Percentiles rank a stretch among this genome's conserved stretches.
phyloP scores from a whole-genome alignment of 2,888 invertebrate species.

The Tinea pellionella region DNA sequence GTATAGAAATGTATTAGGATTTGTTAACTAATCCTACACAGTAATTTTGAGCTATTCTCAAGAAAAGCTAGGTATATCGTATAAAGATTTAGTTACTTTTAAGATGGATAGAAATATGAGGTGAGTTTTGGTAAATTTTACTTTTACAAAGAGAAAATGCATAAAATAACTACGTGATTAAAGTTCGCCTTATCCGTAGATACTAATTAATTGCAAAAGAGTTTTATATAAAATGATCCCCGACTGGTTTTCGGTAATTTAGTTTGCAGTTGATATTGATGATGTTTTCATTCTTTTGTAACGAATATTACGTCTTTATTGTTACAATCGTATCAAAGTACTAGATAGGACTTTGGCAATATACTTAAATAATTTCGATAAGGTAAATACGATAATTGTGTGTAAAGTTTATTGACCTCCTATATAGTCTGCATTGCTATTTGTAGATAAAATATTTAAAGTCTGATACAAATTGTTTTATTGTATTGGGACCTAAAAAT shows the following conservation, averaged over 20 bases:
- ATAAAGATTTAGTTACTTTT: slow-evolving; percentile 20
- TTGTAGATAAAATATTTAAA: background rate
- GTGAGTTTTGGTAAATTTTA: slow-evolving; percentile 31
- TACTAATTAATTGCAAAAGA: too few species aligned
- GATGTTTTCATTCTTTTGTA: background rate
- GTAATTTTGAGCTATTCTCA: background rate
- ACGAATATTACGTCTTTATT: background rate
- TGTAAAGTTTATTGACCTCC: background rate
- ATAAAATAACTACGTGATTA: slow-evolving; percentile 15
- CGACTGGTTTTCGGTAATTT: too few species aligned
- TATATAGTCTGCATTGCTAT: background rate
- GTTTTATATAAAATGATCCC: too few species aligned
- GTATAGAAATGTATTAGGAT: slow-evolving; percentile 17
- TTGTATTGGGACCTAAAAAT: background rate
- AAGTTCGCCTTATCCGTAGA: background rate
- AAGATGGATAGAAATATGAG: slow-evolving; percentile 61
- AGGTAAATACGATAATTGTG: background rate
- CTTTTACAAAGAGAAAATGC: slow-evolving; percentile 2
- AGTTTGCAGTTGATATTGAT: too few species aligned
- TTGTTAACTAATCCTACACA: slow-evolving; percentile 26
- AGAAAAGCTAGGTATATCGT: background rate
- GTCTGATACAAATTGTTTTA: background rate
- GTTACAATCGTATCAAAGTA: background rate
- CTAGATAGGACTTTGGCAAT: slow-evolving; percentile 5
- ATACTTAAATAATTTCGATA: background rate